These are phyloP conservation scores for Gryon sp. DNA, from an alignment of 1,140 invertebrate genomes.

Conservation along the genomic window DNA sequence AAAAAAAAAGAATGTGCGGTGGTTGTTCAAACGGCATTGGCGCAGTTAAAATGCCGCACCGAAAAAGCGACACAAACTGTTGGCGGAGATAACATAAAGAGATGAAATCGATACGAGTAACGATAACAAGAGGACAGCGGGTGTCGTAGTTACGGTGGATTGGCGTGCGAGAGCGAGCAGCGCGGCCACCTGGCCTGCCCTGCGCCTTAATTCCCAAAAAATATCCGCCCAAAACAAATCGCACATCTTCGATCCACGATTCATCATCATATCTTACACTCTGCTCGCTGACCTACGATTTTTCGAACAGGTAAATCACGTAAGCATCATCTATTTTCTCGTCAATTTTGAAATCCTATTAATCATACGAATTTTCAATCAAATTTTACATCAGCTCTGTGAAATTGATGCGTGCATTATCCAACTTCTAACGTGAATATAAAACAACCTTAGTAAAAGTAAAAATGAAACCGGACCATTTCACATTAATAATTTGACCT, in stretches of 20 bases:
- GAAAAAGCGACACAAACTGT: slow-evolving; percentile 16
- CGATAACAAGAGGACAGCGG: slow-evolving; percentile 58
- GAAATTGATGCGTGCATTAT: no score
- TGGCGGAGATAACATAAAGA: slow-evolving; percentile 51
- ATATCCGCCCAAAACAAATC: slow-evolving; percentile 62
- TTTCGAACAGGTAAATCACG: slow-evolving; percentile 82
- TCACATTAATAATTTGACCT: no score
- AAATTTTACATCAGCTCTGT: no score
- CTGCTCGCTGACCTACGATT: slow-evolving; percentile 81
- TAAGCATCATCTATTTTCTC: background rate
- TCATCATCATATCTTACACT: slow-evolving; percentile 82
- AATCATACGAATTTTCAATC: no score
- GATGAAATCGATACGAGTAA: slow-evolving; percentile 29
- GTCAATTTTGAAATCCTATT: no score
- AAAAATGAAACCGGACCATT: no score
- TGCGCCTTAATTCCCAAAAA: slow-evolving; percentile 65
- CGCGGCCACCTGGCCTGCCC: slow-evolving; percentile 77
- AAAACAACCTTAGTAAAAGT: no score
- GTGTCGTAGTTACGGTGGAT: slow-evolving; percentile 73
- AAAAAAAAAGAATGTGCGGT: background rate
- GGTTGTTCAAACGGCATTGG: no score
- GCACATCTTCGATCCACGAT: slow-evolving; percentile 82
- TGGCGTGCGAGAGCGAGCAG: slow-evolving; percentile 66
- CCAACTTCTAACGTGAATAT: no score
- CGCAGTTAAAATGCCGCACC: no score